A percentile compares a stretch with the other conserved stretches of the same genome.
Conservation (phyloP, 2,888 invertebrate species). For the Notodonta dromedarius region DNA sequence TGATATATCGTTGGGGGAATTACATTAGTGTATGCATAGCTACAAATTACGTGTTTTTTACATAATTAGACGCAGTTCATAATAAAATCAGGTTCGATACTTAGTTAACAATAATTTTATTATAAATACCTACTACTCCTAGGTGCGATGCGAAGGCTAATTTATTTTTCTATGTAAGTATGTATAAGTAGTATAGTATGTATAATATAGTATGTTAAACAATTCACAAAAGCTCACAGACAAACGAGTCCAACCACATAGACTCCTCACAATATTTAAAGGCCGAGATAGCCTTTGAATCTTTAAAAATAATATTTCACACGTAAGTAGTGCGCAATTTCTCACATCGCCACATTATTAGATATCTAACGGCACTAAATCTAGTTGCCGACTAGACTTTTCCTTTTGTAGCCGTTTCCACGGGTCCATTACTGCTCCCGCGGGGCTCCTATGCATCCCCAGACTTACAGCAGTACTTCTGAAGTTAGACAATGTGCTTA, state of each 20-base stretch:
- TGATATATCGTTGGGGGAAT: too few relatives aligned
- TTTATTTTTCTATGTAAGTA: too few relatives aligned
- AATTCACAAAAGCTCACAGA: not conserved
- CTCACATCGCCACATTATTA: slow-evolving; percentile 56
- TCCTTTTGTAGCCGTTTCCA: slow-evolving; percentile 70
- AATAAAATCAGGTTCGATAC: too few relatives aligned
- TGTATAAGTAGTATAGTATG: too few relatives aligned
- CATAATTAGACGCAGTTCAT: too few relatives aligned
- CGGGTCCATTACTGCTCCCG: slow-evolving; percentile 70
- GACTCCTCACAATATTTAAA: slow-evolving; percentile 1
- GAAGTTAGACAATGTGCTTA: slow-evolving; percentile 47
- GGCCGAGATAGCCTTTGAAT: slow-evolving; percentile 19
- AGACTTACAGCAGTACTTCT: slow-evolving; percentile 56
- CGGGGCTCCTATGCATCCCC: slow-evolving; percentile 55
- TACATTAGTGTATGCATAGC: too few relatives aligned
- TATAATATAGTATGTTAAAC: too few relatives aligned
- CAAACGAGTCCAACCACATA: not conserved
- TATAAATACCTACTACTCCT: too few relatives aligned
- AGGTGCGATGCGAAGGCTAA: too few relatives aligned
- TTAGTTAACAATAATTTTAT: too few relatives aligned
- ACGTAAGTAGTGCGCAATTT: slow-evolving; percentile 32
- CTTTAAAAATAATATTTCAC: slow-evolving; percentile 32
- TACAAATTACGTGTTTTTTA: too few relatives aligned
- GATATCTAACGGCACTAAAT: slow-evolving; percentile 67
- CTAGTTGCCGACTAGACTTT: slow-evolving; percentile 65